Evolutionary conservation across 2,888 invertebrate genomes (phyloP).

Genomic region (Catocala nupta): DNA sequence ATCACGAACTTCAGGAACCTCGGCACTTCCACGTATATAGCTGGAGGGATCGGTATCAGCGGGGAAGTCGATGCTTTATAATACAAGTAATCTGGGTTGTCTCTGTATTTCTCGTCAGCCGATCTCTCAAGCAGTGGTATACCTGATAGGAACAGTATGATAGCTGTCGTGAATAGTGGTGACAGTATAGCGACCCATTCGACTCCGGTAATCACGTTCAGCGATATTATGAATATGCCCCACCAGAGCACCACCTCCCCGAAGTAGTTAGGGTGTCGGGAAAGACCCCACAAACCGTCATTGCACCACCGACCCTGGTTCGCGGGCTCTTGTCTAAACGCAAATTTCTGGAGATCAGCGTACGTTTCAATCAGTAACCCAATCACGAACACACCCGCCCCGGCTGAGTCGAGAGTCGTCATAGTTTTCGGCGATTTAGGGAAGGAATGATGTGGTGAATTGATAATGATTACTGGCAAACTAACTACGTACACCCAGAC

Average conservation of each 20-base stretch:
- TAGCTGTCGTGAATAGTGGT: slow-evolving; percentile 94
- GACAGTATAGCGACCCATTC: slow-evolving; percentile 96
- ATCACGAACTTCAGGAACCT: slow-evolving; percentile 93
- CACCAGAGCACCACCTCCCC: slow-evolving; percentile 98
- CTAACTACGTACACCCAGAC: slow-evolving; percentile 97
- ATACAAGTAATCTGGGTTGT: slow-evolving; percentile 94
- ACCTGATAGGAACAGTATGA: slow-evolving; percentile 96
- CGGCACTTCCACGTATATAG: slow-evolving; percentile 95
- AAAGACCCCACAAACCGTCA: slow-evolving; percentile 95
- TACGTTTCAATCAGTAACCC: slow-evolving; percentile 96
- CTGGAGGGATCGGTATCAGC: slow-evolving; percentile 95
- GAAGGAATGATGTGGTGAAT: slow-evolving; percentile 93
- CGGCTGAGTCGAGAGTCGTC: slow-evolving; percentile 95
- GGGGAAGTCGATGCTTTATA: slow-evolving; percentile 96
- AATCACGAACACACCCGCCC: slow-evolving; percentile 94
- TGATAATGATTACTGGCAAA: slow-evolving; percentile 96
- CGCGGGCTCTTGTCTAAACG: slow-evolving; percentile 94
- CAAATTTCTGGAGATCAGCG: slow-evolving; percentile 97
- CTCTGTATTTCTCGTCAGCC: slow-evolving; percentile 95
- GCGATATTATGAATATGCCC: slow-evolving; percentile 96
- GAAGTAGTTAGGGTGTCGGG: slow-evolving; percentile 97
- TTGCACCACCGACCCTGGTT: slow-evolving; percentile 98
- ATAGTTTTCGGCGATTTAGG: slow-evolving; percentile 93
- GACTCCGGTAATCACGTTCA: slow-evolving; percentile 94
- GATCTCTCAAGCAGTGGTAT: slow-evolving; percentile 95